Conservation (phyloP, 1,140 invertebrate genomes). For the Leptinotarsa lineolata region DNA sequence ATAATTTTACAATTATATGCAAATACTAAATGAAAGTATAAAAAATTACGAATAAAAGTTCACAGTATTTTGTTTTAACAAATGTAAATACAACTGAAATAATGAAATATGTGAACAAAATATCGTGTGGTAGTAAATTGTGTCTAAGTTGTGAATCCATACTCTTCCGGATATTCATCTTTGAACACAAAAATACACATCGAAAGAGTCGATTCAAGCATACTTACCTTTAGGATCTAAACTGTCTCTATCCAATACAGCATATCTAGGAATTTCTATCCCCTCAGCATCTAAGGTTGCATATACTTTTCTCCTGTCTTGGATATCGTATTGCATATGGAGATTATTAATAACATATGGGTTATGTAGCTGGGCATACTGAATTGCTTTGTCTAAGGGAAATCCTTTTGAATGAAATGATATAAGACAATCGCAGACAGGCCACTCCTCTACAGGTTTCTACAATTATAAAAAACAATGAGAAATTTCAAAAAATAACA, state of each 20-base stretch:
- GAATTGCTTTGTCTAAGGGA: constrained; percentile 97
- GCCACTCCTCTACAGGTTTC: constrained; percentile 97
- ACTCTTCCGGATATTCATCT: no score
- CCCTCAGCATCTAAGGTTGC: constrained; percentile 91
- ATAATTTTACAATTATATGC: background rate
- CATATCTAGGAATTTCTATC: constrained; percentile 97
- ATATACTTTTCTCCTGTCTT: constrained; percentile 94
- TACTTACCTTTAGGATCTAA: constrained; percentile 84
- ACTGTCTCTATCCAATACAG: constrained; percentile 93
- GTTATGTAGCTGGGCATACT: constrained; percentile 90
- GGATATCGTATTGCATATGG: constrained; percentile 97
- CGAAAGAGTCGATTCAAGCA: no score
- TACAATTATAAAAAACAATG: constrained; percentile 55
- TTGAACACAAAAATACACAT: no score
- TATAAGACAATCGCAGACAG: constrained; percentile 95
- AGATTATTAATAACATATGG: constrained; percentile 99
- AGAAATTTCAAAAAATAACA: no score
- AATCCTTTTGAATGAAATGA: constrained; percentile 99
- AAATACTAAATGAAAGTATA: background rate
- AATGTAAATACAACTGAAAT: no score
- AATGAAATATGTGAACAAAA: no score
- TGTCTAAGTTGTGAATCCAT: no score
- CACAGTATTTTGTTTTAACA: no score
- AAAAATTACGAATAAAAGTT: no score
- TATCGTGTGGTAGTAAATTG: no score